phyloP scores from a whole-genome alignment of 2,113 vertebrate genomes.

The Actenoides lindsayi region DNA sequence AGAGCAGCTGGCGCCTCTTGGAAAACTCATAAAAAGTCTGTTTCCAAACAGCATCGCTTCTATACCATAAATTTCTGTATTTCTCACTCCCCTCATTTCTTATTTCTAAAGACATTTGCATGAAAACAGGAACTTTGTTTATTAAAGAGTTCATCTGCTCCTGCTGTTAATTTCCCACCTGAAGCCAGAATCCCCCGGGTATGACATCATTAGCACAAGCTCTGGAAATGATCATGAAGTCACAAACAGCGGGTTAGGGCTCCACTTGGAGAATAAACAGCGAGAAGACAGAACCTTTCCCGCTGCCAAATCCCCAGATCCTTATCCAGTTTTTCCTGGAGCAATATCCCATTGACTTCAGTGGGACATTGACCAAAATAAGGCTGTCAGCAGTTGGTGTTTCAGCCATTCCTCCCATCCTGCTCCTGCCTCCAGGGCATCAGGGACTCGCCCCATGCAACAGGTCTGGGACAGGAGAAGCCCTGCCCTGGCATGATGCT shows the following conservation, averaged over 20 bases:
- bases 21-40: slow-evolving; percentile 72
- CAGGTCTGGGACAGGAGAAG: not conserved
- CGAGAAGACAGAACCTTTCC: not conserved
- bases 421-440: not conserved
- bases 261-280: slow-evolving; percentile 19
- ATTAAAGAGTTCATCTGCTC: slow-evolving; percentile 60
- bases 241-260: slow-evolving; percentile 14
- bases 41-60: slow-evolving; percentile 65
- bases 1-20: slow-evolving; percentile 72
- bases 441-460: not conserved
- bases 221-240: slow-evolving; percentile 62
- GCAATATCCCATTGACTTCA: slow-evolving; percentile 26
- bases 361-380: not conserved
- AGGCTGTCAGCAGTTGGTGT: not conserved
- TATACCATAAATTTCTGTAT: slow-evolving; percentile 57
- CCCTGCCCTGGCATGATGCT: not conserved
- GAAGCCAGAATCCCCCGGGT: not conserved
- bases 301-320: slow-evolving; percentile 32
- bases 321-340: slow-evolving; percentile 56
- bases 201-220: slow-evolving; percentile 1
- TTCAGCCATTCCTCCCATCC: not conserved
- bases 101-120: slow-evolving; percentile 59
- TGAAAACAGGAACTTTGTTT: slow-evolving; percentile 57
- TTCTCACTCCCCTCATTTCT: slow-evolving; percentile 22
- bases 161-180: slow-evolving; percentile 53